These are phyloP conservation scores for Pitangus sulphuratus DNA, from an alignment of 2,797 vertebrate genomes.

Conservation along the genomic window DNA sequence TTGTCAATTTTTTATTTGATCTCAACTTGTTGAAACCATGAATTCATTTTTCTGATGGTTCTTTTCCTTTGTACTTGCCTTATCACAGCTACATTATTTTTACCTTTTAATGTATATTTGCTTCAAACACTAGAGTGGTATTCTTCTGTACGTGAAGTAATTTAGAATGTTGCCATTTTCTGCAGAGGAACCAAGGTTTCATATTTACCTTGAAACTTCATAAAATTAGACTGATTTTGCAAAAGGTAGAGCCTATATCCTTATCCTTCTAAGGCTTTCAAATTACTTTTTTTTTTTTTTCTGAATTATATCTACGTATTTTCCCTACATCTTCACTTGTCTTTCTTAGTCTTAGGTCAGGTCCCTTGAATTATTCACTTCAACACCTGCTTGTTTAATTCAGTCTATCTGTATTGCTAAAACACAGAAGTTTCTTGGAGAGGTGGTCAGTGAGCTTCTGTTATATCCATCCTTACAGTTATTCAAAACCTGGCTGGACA, in stretches of 20 bases:
- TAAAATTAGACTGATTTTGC: background rate
- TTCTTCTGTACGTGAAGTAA: background rate
- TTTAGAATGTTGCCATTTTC: background rate
- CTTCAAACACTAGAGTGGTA: background rate
- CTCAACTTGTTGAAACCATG: background rate
- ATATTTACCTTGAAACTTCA: background rate
- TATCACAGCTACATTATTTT: background rate
- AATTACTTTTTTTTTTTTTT: background rate
- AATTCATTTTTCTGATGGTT: background rate
- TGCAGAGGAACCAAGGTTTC: background rate
- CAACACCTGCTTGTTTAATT: background rate
- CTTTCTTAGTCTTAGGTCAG: background rate
- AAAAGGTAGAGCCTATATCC: background rate
- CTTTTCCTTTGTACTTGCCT: background rate
- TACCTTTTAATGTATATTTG: background rate
- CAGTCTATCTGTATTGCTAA: background rate
- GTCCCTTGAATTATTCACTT: background rate
- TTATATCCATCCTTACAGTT: background rate
- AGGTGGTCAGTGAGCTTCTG: background rate
- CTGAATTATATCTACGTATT: background rate
- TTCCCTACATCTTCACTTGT: background rate
- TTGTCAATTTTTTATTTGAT: background rate
- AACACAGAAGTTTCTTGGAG: background rate
- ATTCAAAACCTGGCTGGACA: background rate
- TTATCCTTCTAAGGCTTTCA: background rate